These are phyloP conservation scores for Lerema accius DNA, from an alignment of 1,140 invertebrate species.

Conservation along the genomic window DNA sequence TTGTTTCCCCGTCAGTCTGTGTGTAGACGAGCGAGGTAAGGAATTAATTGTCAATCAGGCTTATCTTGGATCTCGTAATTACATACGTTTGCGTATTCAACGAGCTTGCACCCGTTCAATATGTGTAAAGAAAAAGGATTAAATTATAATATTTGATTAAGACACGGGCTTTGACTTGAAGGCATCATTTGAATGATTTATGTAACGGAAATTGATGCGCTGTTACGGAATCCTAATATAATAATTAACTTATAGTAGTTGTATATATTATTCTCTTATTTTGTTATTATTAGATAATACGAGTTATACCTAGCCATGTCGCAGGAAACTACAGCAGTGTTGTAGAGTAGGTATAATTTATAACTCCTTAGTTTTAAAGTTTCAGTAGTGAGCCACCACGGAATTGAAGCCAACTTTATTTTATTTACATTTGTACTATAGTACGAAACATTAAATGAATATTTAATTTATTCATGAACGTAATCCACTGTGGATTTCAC, in stretches of 20 bases:
- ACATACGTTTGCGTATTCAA: slow-evolving; percentile 16
- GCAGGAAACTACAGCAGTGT: too few species aligned
- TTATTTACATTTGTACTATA: too few species aligned
- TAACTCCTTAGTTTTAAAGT: too few species aligned
- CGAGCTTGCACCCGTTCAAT: slow-evolving; percentile 7
- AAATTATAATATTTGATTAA: slow-evolving; percentile 31
- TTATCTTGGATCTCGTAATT: slow-evolving; percentile 32
- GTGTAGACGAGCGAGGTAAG: slow-evolving; percentile 27
- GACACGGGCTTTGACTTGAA: slow-evolving; percentile 5
- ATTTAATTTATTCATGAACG: not conserved
- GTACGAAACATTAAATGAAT: too few species aligned
- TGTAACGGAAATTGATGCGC: not conserved
- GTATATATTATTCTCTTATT: too few species aligned
- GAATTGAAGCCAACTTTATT: too few species aligned
- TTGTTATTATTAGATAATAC: too few species aligned
- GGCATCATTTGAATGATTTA: not conserved
- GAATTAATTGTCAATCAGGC: slow-evolving; percentile 34
- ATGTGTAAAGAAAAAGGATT: slow-evolving; percentile 23
- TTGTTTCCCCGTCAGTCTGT: slow-evolving; percentile 43
- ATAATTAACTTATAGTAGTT: too few species aligned
- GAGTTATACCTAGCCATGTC: too few species aligned
- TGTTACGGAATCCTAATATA: too few species aligned
- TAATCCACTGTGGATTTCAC: not conserved
- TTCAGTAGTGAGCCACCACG: too few species aligned
- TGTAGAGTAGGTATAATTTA: too few species aligned